Evolutionary conservation across 2,113 vertebrate genomes (phyloP), one percentile per base, ranked within the genome.

Genomic region (Mesembrinibis cayennensis): DNA sequence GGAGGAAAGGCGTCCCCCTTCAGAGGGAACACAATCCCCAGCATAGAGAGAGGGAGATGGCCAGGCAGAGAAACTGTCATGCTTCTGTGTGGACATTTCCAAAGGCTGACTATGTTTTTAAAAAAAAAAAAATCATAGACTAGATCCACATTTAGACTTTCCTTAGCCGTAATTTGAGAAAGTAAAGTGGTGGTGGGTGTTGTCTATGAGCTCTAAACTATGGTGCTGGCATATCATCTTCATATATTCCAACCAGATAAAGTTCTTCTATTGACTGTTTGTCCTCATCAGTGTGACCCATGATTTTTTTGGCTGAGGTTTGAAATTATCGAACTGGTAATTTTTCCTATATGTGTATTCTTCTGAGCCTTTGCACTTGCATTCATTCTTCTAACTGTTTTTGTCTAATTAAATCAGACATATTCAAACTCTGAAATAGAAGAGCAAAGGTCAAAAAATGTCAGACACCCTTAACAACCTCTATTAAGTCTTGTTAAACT

Each of bases 361-460:
- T 94, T 92, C 82, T 76, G 72, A 95, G 70, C 62, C 56, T 87
- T 87, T 80, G 59, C 74, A 50, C 84, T 81, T 87, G 72, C 52
- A 82, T 94, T 87, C 36, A 40, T 91, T 97, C 84, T 95, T 90
- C 76, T 63, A 78, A 78, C 62, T 83, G 59, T 25, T 95, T 95
- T 82, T 94, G n/a, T 79, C 92, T 97, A 97, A 97, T 95, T 97
- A 95, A 93, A 87, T 97, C 82, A 97, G 82, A 84, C 49, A 70
- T 96, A 93, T 78, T 95, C 70, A 94, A 92, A 95, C 38, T 87
- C 84, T 59, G 89, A 95, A 87, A 80, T 62, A 92, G 70, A 93
- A 94, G 74, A 97, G 59, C 85, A 95, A 96, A 97, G 95, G 94
- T 95, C 94, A 94, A 90, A 92, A 96, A 95, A 90, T 95, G 87